phyloP scores from a whole-genome alignment of 1,140 invertebrate genomes.

The Pseudomyrmex pallidus region DNA sequence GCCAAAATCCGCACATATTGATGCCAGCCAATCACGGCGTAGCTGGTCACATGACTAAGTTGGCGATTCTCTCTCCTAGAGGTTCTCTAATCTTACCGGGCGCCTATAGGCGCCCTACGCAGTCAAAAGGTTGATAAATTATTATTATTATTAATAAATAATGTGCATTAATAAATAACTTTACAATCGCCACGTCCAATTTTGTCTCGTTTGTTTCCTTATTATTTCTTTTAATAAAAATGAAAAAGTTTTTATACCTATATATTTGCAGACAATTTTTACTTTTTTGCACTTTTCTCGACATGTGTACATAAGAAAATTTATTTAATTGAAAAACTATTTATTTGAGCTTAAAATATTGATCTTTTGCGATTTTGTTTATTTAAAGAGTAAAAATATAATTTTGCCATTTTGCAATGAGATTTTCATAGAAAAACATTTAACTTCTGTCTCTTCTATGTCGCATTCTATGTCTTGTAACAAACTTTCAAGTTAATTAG shows the following conservation, averaged over 20 bases:
- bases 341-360: neutral
- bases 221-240: neutral
- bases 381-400: neutral
- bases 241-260: too few species aligned
- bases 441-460: neutral
- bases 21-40: too few species aligned
- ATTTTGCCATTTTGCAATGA: conserved; percentile 2
- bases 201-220: neutral
- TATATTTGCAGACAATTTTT: too few species aligned
- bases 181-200: neutral
- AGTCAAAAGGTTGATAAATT: too few species aligned
- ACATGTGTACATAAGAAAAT: neutral
- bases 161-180: conserved; percentile 36
- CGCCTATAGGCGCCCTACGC: too few species aligned
- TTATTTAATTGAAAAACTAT: neutral
- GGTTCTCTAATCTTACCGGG: too few species aligned
- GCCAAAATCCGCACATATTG: too few species aligned
- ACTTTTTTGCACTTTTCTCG: too few species aligned
- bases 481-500: conserved; percentile 29
- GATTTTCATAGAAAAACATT: neutral
- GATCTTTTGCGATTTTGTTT: conserved; percentile 1
- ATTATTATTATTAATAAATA: too few species aligned
- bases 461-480: conserved; percentile 23
- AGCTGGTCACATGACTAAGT: too few species aligned
- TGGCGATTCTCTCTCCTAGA: too few species aligned